A percentile compares a stretch with the other conserved stretches of the same genome.
Conservation (phyloP, 2,797 vertebrate genomes). For the Glyptemys insculpta region DNA sequence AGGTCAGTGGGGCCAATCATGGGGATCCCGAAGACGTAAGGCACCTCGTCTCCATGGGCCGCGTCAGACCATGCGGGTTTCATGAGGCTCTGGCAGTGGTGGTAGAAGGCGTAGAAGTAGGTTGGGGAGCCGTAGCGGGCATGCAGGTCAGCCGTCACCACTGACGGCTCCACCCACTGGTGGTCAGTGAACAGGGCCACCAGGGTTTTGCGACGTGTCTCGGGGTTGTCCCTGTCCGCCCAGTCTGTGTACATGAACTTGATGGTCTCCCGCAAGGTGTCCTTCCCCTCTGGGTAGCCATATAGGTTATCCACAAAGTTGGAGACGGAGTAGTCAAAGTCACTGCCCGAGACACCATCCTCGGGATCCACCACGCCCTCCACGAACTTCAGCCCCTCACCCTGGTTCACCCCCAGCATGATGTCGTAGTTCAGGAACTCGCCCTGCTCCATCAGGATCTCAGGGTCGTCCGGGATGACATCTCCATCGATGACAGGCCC, state of each 20-base stretch:
- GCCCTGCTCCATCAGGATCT: conserved; percentile 99
- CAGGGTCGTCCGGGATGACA: conserved; percentile 97
- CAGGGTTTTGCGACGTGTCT: conserved; percentile 96
- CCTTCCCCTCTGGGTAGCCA: conserved; percentile 97
- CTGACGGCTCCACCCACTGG: conserved; percentile 98
- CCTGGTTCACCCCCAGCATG: conserved; percentile 99
- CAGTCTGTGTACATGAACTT: conserved; percentile 99
- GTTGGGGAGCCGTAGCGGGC: conserved; percentile 97
- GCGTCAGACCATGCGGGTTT: conserved; percentile 98
- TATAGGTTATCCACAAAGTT: conserved; percentile 99
- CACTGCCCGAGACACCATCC: conserved; percentile 96
- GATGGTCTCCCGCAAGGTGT: conserved; percentile 97
- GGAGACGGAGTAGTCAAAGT: conserved; percentile 98
- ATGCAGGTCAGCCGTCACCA: conserved; percentile 96
- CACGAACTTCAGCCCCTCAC: conserved; percentile 97
- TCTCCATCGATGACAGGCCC: conserved; percentile 98
- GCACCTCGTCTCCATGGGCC: conserved; percentile 97
- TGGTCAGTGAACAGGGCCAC: conserved; percentile 99
- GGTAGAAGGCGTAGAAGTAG: conserved; percentile 99
- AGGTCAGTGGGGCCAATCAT: conserved; percentile 99
- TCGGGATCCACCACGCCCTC: conserved; percentile 98
- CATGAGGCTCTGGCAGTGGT: conserved; percentile 99
- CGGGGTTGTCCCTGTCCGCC: conserved; percentile 97
- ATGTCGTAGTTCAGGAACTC: conserved; percentile 99
- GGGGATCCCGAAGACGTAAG: conserved; percentile 97